Percentiles rank a stretch among this genome's conserved stretches.
Evolutionary conservation across 2,888 invertebrate genomes (phyloP).

Genomic region (Pristionchus entomophagus): DNA sequence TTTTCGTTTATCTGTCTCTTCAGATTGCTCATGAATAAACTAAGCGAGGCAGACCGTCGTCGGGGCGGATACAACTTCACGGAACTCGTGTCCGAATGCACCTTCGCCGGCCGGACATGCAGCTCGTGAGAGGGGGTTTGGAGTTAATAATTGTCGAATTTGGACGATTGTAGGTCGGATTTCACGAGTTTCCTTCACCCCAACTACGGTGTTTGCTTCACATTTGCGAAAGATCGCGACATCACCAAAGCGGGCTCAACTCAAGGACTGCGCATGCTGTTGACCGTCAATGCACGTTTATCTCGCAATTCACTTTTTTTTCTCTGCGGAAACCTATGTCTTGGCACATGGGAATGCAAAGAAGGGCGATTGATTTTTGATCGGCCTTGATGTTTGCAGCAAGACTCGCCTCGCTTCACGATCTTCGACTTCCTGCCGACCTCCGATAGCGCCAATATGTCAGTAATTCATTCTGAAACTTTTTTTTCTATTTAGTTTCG

Average conservation of each 20-base stretch:
- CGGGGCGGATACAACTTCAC: not conserved
- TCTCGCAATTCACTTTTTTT: too few relatives aligned
- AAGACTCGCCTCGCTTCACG: not conserved
- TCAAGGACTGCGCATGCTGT: not conserved
- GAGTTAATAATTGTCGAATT: not conserved
- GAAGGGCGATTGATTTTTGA: too few relatives aligned
- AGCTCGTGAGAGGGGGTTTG: not conserved
- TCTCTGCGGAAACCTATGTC: too few relatives aligned
- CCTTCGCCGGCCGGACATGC: not conserved
- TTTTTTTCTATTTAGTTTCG: not conserved
- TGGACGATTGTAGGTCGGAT: not conserved
- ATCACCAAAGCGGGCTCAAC: not conserved
- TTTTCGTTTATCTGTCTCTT: not conserved
- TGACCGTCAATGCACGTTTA: not conserved
- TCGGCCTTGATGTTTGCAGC: not conserved
- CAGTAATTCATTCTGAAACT: not conserved
- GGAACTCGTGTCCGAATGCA: slow-evolving; percentile 12
- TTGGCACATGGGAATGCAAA: too few relatives aligned
- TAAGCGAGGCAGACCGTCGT: not conserved
- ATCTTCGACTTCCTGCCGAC: not conserved
- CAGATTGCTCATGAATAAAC: not conserved
- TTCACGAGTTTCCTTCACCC: slow-evolving; percentile 33
- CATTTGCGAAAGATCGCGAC: not conserved
- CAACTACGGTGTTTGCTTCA: slow-evolving; percentile 35
- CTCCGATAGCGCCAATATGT: not conserved